Conservation (phyloP, 2,113 vertebrate genomes). For the Willisornis vidua region DNA sequence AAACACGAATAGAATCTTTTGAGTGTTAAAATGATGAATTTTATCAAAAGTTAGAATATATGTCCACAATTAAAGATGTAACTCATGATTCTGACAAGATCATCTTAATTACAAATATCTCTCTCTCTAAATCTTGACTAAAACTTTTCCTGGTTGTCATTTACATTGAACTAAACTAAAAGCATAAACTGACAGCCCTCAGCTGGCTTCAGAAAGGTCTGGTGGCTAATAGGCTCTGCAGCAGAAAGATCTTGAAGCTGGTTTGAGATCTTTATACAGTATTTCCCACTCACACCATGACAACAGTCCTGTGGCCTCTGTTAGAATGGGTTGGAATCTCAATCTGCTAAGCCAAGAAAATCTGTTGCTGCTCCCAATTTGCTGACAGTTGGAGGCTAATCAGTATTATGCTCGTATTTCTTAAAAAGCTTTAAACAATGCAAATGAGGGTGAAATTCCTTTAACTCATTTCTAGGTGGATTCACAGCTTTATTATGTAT, state of each 20-base stretch:
- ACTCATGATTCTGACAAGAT: neutral
- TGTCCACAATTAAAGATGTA: neutral
- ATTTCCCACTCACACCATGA: neutral
- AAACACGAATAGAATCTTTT: neutral
- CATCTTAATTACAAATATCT: neutral
- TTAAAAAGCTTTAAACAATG: neutral
- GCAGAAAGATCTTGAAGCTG: neutral
- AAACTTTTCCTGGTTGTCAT: neutral
- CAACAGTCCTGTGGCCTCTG: fast-evolving
- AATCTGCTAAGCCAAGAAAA: neutral
- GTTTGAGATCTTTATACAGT: neutral
- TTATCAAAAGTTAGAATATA: neutral
- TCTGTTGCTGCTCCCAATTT: neutral
- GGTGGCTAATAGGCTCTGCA: neutral
- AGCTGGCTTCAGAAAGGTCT: neutral
- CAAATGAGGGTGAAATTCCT: neutral
- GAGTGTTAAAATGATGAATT: neutral
- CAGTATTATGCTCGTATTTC: neutral
- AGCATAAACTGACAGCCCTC: neutral
- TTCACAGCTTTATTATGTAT: neutral
- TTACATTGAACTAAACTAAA: neutral
- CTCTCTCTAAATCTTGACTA: neutral
- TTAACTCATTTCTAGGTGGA: neutral
- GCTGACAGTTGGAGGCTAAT: neutral
- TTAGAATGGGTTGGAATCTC: neutral